These are phyloP conservation scores for Etheostoma nigrum DNA, from an alignment of 2,797 vertebrate species.

Conservation along the genomic window DNA sequence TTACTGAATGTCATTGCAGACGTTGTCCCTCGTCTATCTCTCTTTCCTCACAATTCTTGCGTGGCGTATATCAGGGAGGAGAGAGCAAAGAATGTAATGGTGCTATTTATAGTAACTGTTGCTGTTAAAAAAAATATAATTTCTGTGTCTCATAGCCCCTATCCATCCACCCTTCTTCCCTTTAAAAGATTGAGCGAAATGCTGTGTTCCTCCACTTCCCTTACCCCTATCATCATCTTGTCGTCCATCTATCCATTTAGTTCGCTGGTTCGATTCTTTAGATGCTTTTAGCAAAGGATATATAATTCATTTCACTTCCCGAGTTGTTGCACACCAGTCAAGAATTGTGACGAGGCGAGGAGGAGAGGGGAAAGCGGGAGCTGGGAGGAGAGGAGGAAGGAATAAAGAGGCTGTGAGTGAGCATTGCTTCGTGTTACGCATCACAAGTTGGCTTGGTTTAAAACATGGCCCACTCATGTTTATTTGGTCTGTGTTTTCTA, in stretches of 20 bases:
- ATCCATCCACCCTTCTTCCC: constrained; percentile 1
- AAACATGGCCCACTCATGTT: constrained; percentile 52
- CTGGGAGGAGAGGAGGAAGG: constrained; percentile 27
- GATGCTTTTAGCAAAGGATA: constrained; percentile 61
- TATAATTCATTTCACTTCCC: constrained; percentile 67
- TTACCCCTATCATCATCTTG: constrained; percentile 48
- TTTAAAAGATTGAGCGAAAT: constrained; percentile 30
- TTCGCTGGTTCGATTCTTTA: constrained; percentile 56
- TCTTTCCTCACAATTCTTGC: constrained; percentile 27
- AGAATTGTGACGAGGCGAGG: constrained; percentile 46
- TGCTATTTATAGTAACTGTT: constrained; percentile 85
- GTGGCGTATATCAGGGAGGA: constrained; percentile 73
- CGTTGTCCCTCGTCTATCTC: constrained; percentile 43
- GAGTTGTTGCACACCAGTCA: constrained; percentile 58
- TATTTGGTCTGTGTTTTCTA: constrained; percentile 29
- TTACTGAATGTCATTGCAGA: constrained; percentile 49
- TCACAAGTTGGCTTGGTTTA: constrained; percentile 79
- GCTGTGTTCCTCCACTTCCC: background rate
- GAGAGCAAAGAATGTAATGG: constrained; percentile 67
- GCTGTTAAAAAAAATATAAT: constrained; percentile 52
- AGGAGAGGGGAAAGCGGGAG: constrained; percentile 22
- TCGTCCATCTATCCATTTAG: constrained; percentile 39
- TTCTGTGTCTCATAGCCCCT: constrained; percentile 44
- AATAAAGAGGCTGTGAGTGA: constrained; percentile 58
- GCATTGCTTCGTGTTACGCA: constrained; percentile 75